Evolutionary conservation across 2,113 vertebrate species (phyloP).

Genomic region (Ochotona princeps): DNA sequence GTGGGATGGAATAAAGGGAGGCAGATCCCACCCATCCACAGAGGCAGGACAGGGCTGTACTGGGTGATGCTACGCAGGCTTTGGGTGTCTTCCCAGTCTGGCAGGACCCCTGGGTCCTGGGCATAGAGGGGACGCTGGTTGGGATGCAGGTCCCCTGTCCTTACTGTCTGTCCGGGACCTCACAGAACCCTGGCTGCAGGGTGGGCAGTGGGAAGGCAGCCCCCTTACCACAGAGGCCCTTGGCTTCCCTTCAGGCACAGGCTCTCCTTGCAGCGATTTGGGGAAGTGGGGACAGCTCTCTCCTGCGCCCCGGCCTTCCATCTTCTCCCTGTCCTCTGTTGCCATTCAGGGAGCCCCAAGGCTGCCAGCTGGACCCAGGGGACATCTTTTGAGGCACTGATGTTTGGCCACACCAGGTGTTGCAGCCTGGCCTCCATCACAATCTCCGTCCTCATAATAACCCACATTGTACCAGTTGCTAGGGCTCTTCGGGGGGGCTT

Average conservation of each 20-base stretch:
- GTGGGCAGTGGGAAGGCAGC: background rate
- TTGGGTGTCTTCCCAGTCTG: background rate
- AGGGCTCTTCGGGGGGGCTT: constrained; percentile 37
- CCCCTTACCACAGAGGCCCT: constrained; percentile 64
- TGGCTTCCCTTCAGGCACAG: constrained; percentile 52
- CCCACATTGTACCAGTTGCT: constrained; percentile 67
- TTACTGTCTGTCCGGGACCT: background rate
- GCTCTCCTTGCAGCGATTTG: constrained; percentile 42
- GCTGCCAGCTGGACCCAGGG: constrained; percentile 6
- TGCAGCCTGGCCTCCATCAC: constrained; percentile 52
- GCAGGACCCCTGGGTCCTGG: background rate
- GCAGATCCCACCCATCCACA: no score
- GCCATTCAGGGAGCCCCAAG: constrained; percentile 59
- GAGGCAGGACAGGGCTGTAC: background rate
- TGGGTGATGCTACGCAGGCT: background rate
- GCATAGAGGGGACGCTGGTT: background rate
- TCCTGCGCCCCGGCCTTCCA: constrained; percentile 58
- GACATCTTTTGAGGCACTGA: constrained; percentile 48
- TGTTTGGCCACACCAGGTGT: constrained; percentile 50
- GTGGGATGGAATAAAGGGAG: no score
- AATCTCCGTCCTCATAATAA: constrained; percentile 73
- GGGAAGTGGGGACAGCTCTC: constrained; percentile 62
- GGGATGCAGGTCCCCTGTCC: background rate
- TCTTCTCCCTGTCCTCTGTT: constrained; percentile 53
- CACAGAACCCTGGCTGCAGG: background rate